Evolutionary conservation across 1,140 invertebrate genomes (phyloP), one percentile per base, ranked within the genome.

Genomic region (Achroia grisella): DNA sequence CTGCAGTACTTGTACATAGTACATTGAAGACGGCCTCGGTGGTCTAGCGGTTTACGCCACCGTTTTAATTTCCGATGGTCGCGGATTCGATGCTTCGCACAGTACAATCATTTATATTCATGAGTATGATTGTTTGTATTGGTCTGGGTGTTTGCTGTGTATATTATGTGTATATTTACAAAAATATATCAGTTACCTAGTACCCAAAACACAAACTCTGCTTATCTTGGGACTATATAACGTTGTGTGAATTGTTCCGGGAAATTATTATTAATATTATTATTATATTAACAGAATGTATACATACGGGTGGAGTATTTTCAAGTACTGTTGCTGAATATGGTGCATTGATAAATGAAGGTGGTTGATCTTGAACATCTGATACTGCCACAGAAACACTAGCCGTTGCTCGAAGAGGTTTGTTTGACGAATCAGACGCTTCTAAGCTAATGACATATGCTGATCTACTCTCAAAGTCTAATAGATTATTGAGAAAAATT

Each of bases 291-390:
- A 23, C 17, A 23, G 2, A 33, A 9, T 10, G 4, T 41, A 32
- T 44, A 65, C 75, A 79, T 71, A 90, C 89, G 10, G 86, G 82
- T 3, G 87, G 80, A 0, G 90, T 93, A 56, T 93, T 94, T 70
- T 95, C 94, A 1, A 90, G 82, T 8, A 95, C 86, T 0, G 91
- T 91, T 1, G 92, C 91, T 0, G 92, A 93, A 59, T 93, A 95
- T 0, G 93, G 93, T 1, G 91, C 91, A 62, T 93, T 93, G 0
- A 93, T 63, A 59, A 95, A 95, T 1, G 89, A 86, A 0, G 94
- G 95, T 11, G 92, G 91, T 64, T 95, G 93, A 71, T 96, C 94
- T 69, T 92, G 94, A 1, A 94, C 89, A 64, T 96, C 94, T 14
- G 90, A 78, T 9, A 96, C 88, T 10, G 91, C 90, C 0, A 94